Evolutionary conservation across 2,888 invertebrate species (phyloP).

Genomic region (Netelia melanura): DNA sequence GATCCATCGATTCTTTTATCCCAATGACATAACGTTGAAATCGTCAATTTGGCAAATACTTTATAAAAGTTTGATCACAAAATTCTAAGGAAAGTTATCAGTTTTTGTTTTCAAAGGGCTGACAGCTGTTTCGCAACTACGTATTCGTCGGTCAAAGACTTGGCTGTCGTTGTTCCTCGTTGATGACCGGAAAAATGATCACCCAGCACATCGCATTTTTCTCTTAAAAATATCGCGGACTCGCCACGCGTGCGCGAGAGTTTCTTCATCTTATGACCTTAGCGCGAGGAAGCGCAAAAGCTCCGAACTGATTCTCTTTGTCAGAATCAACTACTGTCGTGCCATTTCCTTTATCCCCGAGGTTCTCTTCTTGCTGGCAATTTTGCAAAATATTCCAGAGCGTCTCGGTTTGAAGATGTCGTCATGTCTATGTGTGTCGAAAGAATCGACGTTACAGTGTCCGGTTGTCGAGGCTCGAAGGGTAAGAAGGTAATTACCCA

Average conservation of each 20-base stretch:
- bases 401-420: conserved; percentile 25
- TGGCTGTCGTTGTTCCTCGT: conserved; percentile 61
- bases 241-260: conserved; percentile 5
- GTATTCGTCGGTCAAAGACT: conserved; percentile 70
- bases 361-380: conserved; percentile 71
- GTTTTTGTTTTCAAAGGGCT: too few species aligned
- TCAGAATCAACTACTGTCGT: conserved; percentile 54
- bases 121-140: background rate
- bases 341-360: conserved; percentile 17
- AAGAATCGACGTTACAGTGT: background rate
- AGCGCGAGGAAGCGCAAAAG: conserved; percentile 35
- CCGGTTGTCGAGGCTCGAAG: background rate
- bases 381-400: conserved; percentile 75
- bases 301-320: conserved; percentile 66
- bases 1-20: background rate
- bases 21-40: background rate
- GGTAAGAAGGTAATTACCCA: conserved; percentile 31
- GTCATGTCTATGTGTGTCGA: conserved; percentile 5
- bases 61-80: too few species aligned
- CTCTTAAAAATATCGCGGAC: conserved; percentile 68
- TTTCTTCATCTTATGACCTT: conserved; percentile 68
- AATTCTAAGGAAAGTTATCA: too few species aligned
- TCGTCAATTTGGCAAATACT: too few species aligned
- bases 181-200: conserved; percentile 56
- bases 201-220: conserved; percentile 39